Evolutionary conservation across 2,797 vertebrate genomes (phyloP), one percentile per base, ranked within the genome.

Genomic region (Pseudocheirus occidentalis): DNA sequence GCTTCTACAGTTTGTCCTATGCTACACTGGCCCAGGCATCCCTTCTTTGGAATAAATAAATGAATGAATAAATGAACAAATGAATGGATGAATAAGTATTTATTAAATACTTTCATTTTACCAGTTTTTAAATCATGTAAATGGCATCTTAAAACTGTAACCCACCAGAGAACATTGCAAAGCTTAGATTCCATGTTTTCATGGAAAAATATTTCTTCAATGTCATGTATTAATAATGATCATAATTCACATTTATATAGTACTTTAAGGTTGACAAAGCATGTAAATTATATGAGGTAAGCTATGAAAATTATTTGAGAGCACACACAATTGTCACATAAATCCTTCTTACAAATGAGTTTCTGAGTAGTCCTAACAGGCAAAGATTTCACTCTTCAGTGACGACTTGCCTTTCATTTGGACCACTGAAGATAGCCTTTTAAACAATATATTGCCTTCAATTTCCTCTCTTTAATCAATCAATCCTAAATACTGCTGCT

Each of bases 61-160:
- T 7, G 18, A 87, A 50, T 87, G 18, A 87, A 50, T 87, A 24
- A 87, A 59, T 59, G 9, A 59, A 66, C 5, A 16, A 87, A 46
- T 50, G 24, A 50, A 81, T 46, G 40, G 50, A 81, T 46, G 40
- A 87, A 11, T 87, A 24, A 46, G 24, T n/a, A 87, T 87, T 50
- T 27, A 27, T 46, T 46, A 46, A 50, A 50, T 50, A 27, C 40
- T 46, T 50, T 4, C 40, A 87, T 87, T 87, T 81, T 9, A 81
- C 18, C 18, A 40, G 1, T 40, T 92, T 94, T 92, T 46, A 5
- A 91, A 91, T 92, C 90, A 5, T 46, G 16, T 55, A 53, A 52
- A n/a, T 91, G 92, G 11, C 66, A 55, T 94, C 95, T 57, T 46
- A 95, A 94, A 91, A 94, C 40, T 52, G 40, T 90, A 93, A 5